Evolutionary conservation across 2,113 vertebrate species (phyloP).

Genomic region (Barbus barbus): DNA sequence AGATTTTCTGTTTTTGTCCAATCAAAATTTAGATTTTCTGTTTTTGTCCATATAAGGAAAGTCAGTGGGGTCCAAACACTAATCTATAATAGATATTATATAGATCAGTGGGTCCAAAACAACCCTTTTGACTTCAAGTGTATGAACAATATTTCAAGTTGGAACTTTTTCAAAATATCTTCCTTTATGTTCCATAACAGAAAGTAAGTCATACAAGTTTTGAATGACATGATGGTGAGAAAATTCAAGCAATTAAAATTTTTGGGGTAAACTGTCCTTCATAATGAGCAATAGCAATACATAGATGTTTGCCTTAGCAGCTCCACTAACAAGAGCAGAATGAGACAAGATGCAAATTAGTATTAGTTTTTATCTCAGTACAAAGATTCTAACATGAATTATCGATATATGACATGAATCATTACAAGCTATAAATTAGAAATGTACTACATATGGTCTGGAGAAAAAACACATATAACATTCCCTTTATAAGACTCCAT

Average conservation of each 20-base stretch:
- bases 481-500: constrained; percentile 24
- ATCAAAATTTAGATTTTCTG: background rate
- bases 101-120: no score
- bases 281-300: no score
- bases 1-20: background rate
- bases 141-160: no score
- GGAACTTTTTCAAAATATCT: no score
- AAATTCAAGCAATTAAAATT: background rate
- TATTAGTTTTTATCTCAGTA: background rate
- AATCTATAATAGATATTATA: no score
- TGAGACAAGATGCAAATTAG: background rate
- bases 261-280: background rate
- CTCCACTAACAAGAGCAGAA: background rate
- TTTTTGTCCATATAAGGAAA: background rate
- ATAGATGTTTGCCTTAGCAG: background rate
- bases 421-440: constrained; percentile 28
- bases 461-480: constrained; percentile 14
- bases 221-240: background rate
- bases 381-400: background rate
- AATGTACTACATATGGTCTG: background rate
- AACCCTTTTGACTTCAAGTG: no score
- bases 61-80: no score
- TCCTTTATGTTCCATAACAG: no score
- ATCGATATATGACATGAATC: constrained; percentile 25
- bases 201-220: no score